Evolutionary conservation across 2,113 vertebrate genomes (phyloP).

Genomic region (Eupsittula cactorum): DNA sequence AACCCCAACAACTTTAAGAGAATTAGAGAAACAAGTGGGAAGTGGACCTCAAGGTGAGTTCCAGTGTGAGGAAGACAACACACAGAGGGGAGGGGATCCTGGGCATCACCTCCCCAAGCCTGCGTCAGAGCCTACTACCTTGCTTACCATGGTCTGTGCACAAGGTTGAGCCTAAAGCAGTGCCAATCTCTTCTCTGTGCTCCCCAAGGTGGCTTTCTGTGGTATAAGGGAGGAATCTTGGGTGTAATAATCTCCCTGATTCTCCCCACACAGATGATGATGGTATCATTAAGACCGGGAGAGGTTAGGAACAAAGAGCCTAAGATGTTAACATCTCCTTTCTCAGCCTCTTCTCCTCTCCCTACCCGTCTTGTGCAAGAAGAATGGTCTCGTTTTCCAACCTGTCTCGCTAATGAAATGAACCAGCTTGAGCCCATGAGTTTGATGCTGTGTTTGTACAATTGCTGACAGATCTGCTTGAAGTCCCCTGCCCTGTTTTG

Average conservation of each 20-base stretch:
- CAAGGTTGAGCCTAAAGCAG: background rate
- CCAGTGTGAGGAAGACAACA: background rate
- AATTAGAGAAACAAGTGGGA: background rate
- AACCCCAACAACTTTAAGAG: background rate
- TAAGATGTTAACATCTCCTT: background rate
- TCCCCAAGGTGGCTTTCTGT: background rate
- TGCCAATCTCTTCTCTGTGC: background rate
- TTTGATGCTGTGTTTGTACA: constrained; percentile 26
- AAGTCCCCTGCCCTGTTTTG: background rate
- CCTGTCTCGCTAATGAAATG: background rate
- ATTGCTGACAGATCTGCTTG: background rate
- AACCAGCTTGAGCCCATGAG: constrained; percentile 51
- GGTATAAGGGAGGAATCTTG: background rate
- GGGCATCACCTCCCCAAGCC: background rate
- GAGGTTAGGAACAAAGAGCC: background rate
- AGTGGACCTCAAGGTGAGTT: background rate
- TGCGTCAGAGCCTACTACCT: background rate
- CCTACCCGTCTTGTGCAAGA: background rate
- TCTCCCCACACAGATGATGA: background rate
- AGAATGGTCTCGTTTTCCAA: background rate
- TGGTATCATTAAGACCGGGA: background rate
- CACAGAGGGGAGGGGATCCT: background rate
- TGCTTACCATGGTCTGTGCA: background rate
- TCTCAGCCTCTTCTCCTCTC: background rate
- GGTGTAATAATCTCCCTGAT: background rate